Base-by-base conservation (phyloP, 2,113 vertebrate genomes). In the Ailuropoda melanoleuca region DNA sequence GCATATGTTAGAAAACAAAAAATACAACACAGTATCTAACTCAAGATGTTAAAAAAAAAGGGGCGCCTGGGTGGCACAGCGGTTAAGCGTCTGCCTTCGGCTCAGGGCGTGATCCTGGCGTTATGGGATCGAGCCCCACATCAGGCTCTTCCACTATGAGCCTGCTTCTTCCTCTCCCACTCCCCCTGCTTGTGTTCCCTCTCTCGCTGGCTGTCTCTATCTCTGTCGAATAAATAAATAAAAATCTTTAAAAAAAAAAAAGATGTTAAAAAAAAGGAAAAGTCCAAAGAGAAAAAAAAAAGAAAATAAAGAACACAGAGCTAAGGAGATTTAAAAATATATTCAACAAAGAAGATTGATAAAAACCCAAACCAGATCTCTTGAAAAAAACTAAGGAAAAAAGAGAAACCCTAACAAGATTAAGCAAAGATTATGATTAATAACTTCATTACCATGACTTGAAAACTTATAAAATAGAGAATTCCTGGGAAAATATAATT, bases 401-500 rank as follows among this genome's bases (percentile, higher is more conserved):
- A 39, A 43, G 6, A 31, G 37, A 93, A 94, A 29, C 4, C 5
- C 15, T 60, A 64, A 81, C 12, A 92, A 39, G 60, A 60, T 6
- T 50, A 94, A 81, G 23, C 31, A 68, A 92, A 86, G 37, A 90
- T 85, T 85, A n/a, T 7, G 55, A 60, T 53, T 48, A 56, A 68
- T n/a, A 93, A 84, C 43, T 87, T 96, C 48, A 88, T 68, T 80
- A 88, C 19, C 21, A 93, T 55, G 80, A 72, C 37, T 86, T 92
- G 11, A 88, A 85, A 94, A 94, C 34, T 46, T 48, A 62, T 7
- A 87, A 50, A 93, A 77, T 74, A 94, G 56, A 74, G 31, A 90
- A 90, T 92, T 96, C 55, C 29, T 83, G 56, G 18, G 78, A 94
- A 97, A 96, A 87, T 82, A 88, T 31, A 95, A 88, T 50, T 93